Conservation (phyloP, 2,797 vertebrate species). For the Leuciscus waleckii region DNA sequence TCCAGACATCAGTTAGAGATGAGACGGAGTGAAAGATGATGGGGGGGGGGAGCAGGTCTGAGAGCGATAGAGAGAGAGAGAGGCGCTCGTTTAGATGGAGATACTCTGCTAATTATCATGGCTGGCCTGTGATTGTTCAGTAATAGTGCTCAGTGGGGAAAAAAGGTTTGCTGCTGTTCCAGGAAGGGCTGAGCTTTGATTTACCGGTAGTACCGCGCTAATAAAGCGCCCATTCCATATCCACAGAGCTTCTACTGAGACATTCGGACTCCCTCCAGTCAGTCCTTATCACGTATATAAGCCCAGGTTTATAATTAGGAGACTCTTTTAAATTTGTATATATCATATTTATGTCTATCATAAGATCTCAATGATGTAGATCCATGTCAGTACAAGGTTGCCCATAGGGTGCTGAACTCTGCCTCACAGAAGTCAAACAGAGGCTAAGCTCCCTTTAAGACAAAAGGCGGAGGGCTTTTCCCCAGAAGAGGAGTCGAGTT, state of each 20-base stretch:
- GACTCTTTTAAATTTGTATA: conserved; percentile 40
- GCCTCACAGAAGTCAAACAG: conserved; percentile 58
- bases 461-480: conserved; percentile 28
- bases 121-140: conserved; percentile 87
- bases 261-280: conserved; percentile 73
- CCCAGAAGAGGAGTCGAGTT: conserved; percentile 13
- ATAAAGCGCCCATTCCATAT: conserved; percentile 84
- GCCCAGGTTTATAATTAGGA: conserved; percentile 19
- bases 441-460: conserved; percentile 47
- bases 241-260: conserved; percentile 75
- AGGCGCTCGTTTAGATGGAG: conserved; percentile 72
- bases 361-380: conserved; percentile 32
- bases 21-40: conserved; percentile 60
- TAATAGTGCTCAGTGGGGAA: conserved; percentile 87
- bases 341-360: conserved; percentile 37
- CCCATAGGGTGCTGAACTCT: conserved; percentile 58
- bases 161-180: conserved; percentile 86
- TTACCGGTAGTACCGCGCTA: conserved; percentile 87
- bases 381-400: conserved; percentile 27
- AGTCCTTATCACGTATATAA: conserved; percentile 33
- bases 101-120: conserved; percentile 88
- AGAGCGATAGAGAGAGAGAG: conserved; percentile 68
- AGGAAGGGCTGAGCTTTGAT: conserved; percentile 87
- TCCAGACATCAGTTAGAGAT: conserved; percentile 63
- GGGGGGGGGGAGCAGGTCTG: conserved; percentile 60